Percentiles rank a stretch among this genome's conserved stretches.
Evolutionary conservation across 2,888 invertebrate species (phyloP).

Genomic region (Tolmerus cingulatus): DNA sequence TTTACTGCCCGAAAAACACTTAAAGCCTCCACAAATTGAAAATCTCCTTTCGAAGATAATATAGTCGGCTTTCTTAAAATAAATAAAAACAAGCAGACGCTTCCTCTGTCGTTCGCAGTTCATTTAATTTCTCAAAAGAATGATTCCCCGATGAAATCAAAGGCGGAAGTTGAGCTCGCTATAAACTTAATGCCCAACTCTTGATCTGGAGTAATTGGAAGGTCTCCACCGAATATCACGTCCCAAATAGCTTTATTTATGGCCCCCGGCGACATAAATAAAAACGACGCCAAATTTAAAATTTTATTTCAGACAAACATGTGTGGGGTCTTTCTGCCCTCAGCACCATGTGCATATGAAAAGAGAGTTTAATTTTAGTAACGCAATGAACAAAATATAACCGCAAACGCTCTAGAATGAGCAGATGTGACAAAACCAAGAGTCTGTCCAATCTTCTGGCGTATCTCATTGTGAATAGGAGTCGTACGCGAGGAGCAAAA

Average conservation of each 20-base stretch:
- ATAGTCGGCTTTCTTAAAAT: not conserved
- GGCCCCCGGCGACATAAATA: not conserved
- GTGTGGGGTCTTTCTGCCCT: not conserved
- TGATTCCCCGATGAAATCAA: not conserved
- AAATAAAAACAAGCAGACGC: not conserved
- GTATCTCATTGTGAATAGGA: not conserved
- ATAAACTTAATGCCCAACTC: not conserved
- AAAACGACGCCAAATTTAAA: not conserved
- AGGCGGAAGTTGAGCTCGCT: not conserved
- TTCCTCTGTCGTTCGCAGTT: not conserved
- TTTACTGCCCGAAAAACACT: not conserved
- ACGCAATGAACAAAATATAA: not conserved
- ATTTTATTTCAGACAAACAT: not conserved
- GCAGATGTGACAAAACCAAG: not conserved
- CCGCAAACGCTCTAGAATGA: not conserved
- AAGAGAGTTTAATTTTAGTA: not conserved
- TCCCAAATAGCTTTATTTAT: not conserved
- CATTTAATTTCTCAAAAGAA: not conserved
- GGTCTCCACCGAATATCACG: not conserved
- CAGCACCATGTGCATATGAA: not conserved
- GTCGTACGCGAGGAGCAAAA: not conserved
- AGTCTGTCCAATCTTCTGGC: not conserved
- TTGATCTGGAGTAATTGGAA: not conserved
- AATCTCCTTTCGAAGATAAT: not conserved
- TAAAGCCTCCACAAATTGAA: not conserved